These are phyloP conservation scores for Eupithecia vulgata DNA, from an alignment of 2,888 invertebrate species.

Conservation along the genomic window DNA sequence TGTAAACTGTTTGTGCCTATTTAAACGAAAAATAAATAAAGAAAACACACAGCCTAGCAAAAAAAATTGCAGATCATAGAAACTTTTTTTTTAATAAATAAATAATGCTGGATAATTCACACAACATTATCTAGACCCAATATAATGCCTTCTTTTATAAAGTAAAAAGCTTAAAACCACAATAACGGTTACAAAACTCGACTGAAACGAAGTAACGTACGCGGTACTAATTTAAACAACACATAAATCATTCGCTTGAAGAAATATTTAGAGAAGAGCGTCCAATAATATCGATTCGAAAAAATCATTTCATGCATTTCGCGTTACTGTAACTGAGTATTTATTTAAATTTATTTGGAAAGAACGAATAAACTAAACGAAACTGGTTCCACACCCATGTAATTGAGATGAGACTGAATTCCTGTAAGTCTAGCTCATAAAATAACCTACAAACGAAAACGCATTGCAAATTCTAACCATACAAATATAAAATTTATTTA, in stretches of 20 bases:
- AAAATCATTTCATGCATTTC: conserved; percentile 2
- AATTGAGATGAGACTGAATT: conserved; percentile 43
- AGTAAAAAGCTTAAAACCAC: not conserved
- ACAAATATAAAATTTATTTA: too few species aligned
- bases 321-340: not conserved
- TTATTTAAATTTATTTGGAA: conserved; percentile 43
- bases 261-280: conserved; percentile 69
- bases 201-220: conserved; percentile 51
- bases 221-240: conserved; percentile 64
- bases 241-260: conserved; percentile 68
- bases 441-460: not conserved
- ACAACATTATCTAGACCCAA: too few species aligned
- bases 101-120: too few species aligned
- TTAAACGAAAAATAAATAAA: too few species aligned
- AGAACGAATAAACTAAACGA: conserved; percentile 43
- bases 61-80: not conserved
- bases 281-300: conserved; percentile 58
- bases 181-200: conserved; percentile 46
- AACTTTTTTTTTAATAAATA: not conserved
- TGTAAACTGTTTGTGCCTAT: too few species aligned
- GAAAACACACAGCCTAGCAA: not conserved
- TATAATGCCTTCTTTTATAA: too few species aligned
- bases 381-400: conserved; percentile 69
- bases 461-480: not conserved
- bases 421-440: conserved; percentile 4